These are phyloP conservation scores for Chloroclystis v-ata DNA, from an alignment of 2,888 invertebrate species.

Conservation along the genomic window DNA sequence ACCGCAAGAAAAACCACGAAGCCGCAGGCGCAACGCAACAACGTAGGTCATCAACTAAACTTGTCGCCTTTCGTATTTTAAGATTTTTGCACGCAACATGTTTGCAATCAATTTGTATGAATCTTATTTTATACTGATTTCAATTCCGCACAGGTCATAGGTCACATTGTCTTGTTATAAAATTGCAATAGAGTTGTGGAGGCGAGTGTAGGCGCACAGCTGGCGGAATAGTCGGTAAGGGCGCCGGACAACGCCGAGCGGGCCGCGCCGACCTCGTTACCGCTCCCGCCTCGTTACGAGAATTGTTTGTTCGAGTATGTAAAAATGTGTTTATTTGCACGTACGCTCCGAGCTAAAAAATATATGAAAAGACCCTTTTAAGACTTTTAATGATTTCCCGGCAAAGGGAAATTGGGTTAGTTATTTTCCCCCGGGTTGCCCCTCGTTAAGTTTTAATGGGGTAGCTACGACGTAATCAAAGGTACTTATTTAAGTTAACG, in stretches of 20 bases:
- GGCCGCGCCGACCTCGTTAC: constrained; percentile 61
- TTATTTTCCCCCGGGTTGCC: constrained; percentile 77
- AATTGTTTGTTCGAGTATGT: constrained; percentile 79
- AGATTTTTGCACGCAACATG: no score
- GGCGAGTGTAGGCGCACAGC: constrained; percentile 16
- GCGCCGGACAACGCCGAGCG: constrained; percentile 31
- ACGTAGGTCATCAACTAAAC: no score
- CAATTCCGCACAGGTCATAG: no score
- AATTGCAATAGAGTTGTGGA: not conserved
- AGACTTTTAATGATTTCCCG: constrained; percentile 79
- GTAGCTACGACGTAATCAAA: constrained; percentile 77
- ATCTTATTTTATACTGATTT: no score
- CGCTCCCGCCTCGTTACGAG: constrained; percentile 69
- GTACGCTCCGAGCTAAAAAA: constrained; percentile 75
- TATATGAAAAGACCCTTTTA: constrained; percentile 78
- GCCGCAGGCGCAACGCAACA: no score
- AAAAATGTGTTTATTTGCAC: constrained; percentile 79
- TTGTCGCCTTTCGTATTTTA: no score
- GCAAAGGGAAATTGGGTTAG: constrained; percentile 79
- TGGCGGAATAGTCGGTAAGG: constrained; percentile 12
- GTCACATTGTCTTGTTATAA: not conserved
- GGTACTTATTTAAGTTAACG: constrained; percentile 77
- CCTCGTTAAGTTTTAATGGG: constrained; percentile 79
- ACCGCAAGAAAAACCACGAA: no score
- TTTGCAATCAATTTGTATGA: no score